Percentiles rank a stretch among this genome's conserved stretches.
These are phyloP conservation scores for Myotis pilosus DNA, from an alignment of 2,797 vertebrate species.

Conservation along the genomic window DNA sequence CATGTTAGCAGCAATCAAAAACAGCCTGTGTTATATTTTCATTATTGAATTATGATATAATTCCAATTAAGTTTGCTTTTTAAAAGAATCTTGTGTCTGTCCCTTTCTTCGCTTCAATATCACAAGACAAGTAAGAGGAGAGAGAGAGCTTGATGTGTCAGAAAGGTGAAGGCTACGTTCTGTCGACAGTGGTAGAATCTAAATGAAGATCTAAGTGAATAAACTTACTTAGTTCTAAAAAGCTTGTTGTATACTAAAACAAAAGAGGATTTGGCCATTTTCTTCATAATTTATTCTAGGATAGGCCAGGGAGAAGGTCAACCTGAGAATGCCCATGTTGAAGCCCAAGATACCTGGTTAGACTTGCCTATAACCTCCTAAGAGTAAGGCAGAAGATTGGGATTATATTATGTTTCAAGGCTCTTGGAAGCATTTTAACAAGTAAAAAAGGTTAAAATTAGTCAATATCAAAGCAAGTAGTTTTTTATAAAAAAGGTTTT, in stretches of 20 bases:
- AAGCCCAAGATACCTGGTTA: background rate
- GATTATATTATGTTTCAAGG: background rate
- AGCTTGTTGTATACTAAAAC: background rate
- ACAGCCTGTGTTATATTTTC: background rate
- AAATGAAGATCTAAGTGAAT: slow-evolving; percentile 25
- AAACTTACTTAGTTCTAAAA: background rate
- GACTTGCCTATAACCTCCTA: background rate
- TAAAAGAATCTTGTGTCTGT: background rate
- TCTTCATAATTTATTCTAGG: background rate
- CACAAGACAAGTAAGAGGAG: background rate
- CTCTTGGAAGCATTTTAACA: slow-evolving; percentile 2
- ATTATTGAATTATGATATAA: background rate
- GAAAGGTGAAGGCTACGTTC: background rate
- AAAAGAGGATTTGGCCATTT: background rate
- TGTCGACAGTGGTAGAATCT: background rate
- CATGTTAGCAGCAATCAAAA: background rate
- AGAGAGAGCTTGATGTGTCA: background rate
- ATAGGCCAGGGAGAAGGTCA: background rate
- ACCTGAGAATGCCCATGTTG: background rate
- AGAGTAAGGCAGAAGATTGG: background rate
- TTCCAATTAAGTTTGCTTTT: background rate
- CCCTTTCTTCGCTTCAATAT: background rate
- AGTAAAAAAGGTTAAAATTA: background rate
- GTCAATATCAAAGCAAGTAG: background rate
- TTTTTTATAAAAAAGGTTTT: background rate